These are phyloP conservation scores for Entelurus aequoreus DNA, from an alignment of 2,113 vertebrate species.

Conservation along the genomic window DNA sequence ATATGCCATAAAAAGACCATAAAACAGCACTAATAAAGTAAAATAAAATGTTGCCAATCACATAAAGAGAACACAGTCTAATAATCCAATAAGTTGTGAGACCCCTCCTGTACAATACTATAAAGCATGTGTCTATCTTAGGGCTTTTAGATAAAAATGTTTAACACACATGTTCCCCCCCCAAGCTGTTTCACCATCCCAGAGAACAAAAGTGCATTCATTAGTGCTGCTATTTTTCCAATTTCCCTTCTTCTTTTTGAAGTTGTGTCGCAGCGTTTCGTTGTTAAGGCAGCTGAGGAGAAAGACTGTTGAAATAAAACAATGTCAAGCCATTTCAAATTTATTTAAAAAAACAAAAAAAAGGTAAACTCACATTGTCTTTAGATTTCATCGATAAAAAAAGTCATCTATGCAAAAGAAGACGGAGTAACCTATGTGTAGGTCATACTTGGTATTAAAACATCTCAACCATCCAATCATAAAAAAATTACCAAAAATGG, in stretches of 20 bases:
- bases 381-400: conserved; percentile 63
- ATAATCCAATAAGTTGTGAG: too few relatives aligned
- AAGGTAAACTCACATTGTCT: conserved; percentile 53
- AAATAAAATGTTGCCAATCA: too few relatives aligned
- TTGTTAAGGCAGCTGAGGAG: conserved; percentile 63
- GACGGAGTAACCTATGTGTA: conserved; percentile 59
- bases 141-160: too few relatives aligned
- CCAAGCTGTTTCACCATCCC: too few relatives aligned
- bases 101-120: too few relatives aligned
- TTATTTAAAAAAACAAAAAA: conserved; percentile 68
- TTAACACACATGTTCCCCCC: too few relatives aligned
- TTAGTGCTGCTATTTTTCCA: neutral
- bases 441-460: conserved; percentile 68
- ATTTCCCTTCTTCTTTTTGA: conserved; percentile 46
- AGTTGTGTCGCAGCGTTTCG: conserved; percentile 55
- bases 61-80: too few relatives aligned
- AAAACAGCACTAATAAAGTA: too few relatives aligned
- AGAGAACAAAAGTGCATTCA: neutral
- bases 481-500: conserved; percentile 77
- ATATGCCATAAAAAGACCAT: too few relatives aligned
- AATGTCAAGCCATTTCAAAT: conserved; percentile 54
- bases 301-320: conserved; percentile 27
- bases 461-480: conserved; percentile 60
- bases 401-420: conserved; percentile 66
- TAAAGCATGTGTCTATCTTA: too few relatives aligned